Percentiles rank a stretch among this genome's conserved stretches.
These are phyloP conservation scores for Panzeria rudis DNA, from an alignment of 2,888 invertebrate genomes.

Conservation along the genomic window DNA sequence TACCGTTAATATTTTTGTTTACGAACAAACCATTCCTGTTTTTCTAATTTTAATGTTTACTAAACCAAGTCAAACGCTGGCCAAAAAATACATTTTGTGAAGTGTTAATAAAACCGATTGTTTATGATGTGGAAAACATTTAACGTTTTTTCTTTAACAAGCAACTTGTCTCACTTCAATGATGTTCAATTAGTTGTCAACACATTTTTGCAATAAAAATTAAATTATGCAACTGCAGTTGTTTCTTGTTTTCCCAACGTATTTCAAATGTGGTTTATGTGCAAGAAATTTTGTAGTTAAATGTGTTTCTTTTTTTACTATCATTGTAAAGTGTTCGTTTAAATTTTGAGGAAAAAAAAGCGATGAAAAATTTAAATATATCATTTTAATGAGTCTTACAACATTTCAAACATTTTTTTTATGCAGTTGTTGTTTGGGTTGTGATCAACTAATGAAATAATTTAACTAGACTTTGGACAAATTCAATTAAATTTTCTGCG, in stretches of 20 bases:
- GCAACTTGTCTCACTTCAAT: constrained; percentile 15
- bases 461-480: neutral
- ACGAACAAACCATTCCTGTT: neutral
- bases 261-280: constrained; percentile 7
- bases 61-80: neutral
- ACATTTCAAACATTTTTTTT: neutral
- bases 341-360: neutral
- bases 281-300: neutral
- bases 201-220: constrained; percentile 4
- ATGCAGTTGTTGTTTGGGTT: neutral
- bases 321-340: neutral
- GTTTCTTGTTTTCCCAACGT: constrained; percentile 9
- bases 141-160: constrained; percentile 2
- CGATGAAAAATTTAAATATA: neutral
- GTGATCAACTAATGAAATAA: neutral
- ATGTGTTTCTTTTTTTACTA: neutral
- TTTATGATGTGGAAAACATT: neutral
- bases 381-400: constrained; percentile 5
- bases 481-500: neutral
- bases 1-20: too few species aligned
- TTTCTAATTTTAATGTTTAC: neutral
- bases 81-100: neutral
- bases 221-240: constrained; percentile 49
- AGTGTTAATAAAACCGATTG: neutral
- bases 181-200: constrained; percentile 39